phyloP scores from a whole-genome alignment of 1,140 invertebrate genomes.

The Venturia canescens region DNA sequence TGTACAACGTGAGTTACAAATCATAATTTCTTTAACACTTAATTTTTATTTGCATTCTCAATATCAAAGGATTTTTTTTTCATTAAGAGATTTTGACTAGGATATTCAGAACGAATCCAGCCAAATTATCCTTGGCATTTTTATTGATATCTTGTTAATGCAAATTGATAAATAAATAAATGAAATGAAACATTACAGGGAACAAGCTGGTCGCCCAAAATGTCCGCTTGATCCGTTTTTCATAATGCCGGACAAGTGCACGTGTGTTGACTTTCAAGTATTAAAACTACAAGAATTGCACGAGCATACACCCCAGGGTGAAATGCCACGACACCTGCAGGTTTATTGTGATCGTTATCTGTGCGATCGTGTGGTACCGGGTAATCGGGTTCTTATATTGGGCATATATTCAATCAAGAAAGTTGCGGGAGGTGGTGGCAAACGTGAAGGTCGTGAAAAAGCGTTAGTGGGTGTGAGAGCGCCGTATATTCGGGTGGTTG shows the following conservation, averaged over 20 bases:
- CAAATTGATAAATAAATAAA: constrained; percentile 24
- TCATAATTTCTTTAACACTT: constrained; percentile 29
- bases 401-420: constrained; percentile 99
- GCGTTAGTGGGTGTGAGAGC: constrained; percentile 93
- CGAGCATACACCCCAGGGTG: constrained; percentile 97
- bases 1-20: constrained; percentile 88
- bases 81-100: no score
- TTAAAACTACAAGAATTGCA: constrained; percentile 97
- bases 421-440: constrained; percentile 80
- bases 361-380: constrained; percentile 97
- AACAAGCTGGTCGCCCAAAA: constrained; percentile 91
- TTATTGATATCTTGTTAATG: no score
- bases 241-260: constrained; percentile 98
- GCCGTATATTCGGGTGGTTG: constrained; percentile 96
- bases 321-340: constrained; percentile 97
- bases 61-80: no score
- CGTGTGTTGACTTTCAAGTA: constrained; percentile 96
- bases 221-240: constrained; percentile 99
- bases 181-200: constrained; percentile 77
- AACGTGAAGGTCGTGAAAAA: constrained; percentile 86
- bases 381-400: constrained; percentile 94
- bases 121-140: no score
- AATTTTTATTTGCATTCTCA: neutral
- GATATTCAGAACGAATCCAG: no score
- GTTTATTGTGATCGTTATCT: constrained; percentile 97